phyloP scores from a whole-genome alignment of 2,888 invertebrate species.

The Octodonta nipae region DNA sequence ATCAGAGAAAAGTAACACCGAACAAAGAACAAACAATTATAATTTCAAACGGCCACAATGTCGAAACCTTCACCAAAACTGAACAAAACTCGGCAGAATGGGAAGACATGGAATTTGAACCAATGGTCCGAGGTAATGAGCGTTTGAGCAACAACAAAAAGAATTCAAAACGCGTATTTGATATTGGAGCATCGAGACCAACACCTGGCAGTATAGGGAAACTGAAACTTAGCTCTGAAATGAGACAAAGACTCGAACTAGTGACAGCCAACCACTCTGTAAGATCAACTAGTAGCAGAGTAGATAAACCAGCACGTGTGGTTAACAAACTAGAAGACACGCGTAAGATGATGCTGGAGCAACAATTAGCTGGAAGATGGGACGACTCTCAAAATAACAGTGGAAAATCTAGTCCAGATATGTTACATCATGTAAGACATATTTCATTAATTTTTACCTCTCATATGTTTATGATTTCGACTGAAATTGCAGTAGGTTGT shows the following conservation, averaged over 20 bases:
- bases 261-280: slow-evolving; percentile 83
- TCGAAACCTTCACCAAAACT: slow-evolving; percentile 8
- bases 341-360: slow-evolving; percentile 69
- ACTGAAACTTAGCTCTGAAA: slow-evolving; percentile 77
- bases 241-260: slow-evolving; percentile 77
- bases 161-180: slow-evolving; percentile 48
- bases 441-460: too few relatives aligned
- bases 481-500: too few relatives aligned
- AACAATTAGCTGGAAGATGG: slow-evolving; percentile 60
- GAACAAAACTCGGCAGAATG: slow-evolving; percentile 49
- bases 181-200: slow-evolving; percentile 68
- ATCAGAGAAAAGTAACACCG: slow-evolving; percentile 65
- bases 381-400: slow-evolving; percentile 44
- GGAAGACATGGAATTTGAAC: slow-evolving; percentile 74
- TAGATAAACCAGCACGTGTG: slow-evolving; percentile 54
- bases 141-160: slow-evolving; percentile 16
- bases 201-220: slow-evolving; percentile 83
- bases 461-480: too few relatives aligned
- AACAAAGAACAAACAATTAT: slow-evolving; percentile 41
- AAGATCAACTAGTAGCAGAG: slow-evolving; percentile 56
- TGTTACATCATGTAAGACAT: slow-evolving; percentile 24
- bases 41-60: slow-evolving; percentile 7
- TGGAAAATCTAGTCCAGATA: slow-evolving; percentile 30
- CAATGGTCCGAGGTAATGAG: slow-evolving; percentile 27
- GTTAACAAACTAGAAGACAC: slow-evolving; percentile 76